These are phyloP conservation scores for Vidua chalybeata DNA, from an alignment of 2,113 vertebrate species.

Conservation along the genomic window DNA sequence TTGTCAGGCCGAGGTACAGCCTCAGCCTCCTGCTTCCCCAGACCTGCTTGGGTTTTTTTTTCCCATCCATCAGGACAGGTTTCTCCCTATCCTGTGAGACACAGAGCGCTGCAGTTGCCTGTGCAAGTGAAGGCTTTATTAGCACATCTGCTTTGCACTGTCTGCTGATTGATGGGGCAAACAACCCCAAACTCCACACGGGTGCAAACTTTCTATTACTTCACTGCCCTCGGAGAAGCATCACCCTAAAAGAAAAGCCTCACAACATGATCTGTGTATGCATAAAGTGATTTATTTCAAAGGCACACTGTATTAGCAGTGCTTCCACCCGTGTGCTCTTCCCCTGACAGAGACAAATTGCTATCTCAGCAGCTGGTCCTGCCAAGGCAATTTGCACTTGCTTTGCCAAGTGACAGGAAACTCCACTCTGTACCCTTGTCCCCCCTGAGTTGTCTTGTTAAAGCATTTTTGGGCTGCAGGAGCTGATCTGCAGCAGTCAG, in stretches of 20 bases:
- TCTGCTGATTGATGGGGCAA: constrained; percentile 16
- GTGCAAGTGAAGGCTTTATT: background rate
- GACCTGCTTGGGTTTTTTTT: background rate
- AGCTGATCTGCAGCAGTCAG: constrained; percentile 40
- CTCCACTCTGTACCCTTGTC: background rate
- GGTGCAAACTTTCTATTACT: background rate
- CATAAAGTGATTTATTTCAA: constrained; percentile 23
- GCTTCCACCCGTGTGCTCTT: constrained; percentile 3
- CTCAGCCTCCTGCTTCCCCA: background rate
- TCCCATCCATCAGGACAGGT: background rate
- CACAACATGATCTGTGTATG: background rate
- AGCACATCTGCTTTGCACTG: background rate
- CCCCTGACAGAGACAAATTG: constrained; percentile 3
- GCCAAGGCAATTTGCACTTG: constrained; percentile 17
- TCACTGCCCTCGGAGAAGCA: background rate
- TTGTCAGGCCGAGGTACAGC: background rate
- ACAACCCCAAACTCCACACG: background rate
- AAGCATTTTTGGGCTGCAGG: constrained; percentile 26
- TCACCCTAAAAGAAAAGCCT: background rate
- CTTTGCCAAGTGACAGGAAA: constrained; percentile 17
- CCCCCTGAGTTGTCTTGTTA: constrained; percentile 26
- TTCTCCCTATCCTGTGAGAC: background rate
- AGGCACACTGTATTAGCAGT: background rate
- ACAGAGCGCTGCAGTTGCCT: background rate
- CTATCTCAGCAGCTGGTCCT: constrained; percentile 25